These are phyloP conservation scores for Oscheius onirici DNA, from an alignment of 2,888 invertebrate species.

Conservation along the genomic window DNA sequence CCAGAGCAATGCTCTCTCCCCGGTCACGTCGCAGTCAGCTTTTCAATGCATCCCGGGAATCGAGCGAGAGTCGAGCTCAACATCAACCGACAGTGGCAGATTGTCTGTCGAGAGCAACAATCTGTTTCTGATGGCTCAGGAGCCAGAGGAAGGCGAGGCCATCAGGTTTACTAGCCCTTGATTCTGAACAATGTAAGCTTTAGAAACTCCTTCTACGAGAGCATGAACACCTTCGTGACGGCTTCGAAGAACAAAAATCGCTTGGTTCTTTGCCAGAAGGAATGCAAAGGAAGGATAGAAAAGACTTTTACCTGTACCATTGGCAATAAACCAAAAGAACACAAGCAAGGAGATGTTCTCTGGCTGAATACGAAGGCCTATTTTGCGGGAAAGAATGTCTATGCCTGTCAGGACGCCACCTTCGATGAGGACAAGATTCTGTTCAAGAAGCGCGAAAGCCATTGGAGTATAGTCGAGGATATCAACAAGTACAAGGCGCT, in stretches of 20 bases:
- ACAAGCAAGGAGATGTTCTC: constrained; percentile 58
- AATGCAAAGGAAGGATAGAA: constrained; percentile 10
- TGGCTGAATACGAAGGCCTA: constrained; percentile 66
- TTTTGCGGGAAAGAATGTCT: constrained; percentile 48
- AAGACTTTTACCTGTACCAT: constrained; percentile 57
- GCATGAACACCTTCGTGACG: constrained; percentile 12
- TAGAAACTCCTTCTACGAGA: background rate
- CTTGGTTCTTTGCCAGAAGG: constrained; percentile 20
- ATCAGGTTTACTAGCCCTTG: background rate
- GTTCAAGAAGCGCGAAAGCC: background rate
- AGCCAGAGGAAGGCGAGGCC: background rate
- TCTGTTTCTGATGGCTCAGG: background rate
- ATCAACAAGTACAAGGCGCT: constrained; percentile 13
- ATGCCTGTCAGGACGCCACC: constrained; percentile 15
- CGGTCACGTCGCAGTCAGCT: constrained; percentile 13
- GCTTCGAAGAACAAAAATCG: background rate
- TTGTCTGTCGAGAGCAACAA: background rate
- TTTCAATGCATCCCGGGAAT: constrained; percentile 22
- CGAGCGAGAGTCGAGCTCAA: constrained; percentile 11
- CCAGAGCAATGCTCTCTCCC: constrained; percentile 17
- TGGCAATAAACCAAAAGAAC: constrained; percentile 40
- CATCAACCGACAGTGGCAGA: constrained; percentile 17
- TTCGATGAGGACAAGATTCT: constrained; percentile 23
- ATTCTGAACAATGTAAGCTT: background rate
- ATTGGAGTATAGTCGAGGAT: constrained; percentile 11